These are phyloP conservation scores for Oopsacas minuta DNA, from an alignment of 37 sponge, comb jelly and placozoan genomes.

Conservation along the genomic window DNA sequence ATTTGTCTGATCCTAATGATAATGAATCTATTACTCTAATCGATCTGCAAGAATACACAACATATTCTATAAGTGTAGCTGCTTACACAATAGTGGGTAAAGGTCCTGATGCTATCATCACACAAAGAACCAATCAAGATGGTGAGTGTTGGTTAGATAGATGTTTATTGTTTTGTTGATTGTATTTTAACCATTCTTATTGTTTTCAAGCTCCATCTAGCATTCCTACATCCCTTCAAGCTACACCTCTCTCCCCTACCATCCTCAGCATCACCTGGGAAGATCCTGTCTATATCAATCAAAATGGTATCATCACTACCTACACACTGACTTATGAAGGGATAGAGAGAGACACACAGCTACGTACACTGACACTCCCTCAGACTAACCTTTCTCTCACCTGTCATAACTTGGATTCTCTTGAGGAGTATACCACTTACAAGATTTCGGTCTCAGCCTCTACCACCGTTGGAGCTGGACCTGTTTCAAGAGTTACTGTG, in stretches of 20 bases:
- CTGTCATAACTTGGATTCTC: conserved; percentile 11
- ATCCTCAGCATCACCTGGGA: not conserved
- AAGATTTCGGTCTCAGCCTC: not conserved
- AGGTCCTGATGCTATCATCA: conserved; percentile 1
- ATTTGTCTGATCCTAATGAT: not conserved
- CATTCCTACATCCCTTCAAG: not conserved
- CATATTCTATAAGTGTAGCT: not conserved
- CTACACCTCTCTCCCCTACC: conserved; percentile 4
- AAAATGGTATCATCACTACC: not conserved
- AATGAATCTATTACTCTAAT: not conserved
- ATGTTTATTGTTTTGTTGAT: too few relatives aligned
- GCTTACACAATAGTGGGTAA: not conserved
- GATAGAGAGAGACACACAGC: not conserved
- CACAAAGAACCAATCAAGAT: conserved; percentile 8
- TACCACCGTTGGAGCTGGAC: conserved; percentile 2
- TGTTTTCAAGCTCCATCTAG: conserved; percentile 11
- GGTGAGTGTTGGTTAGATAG: too few relatives aligned
- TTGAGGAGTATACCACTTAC: conserved; percentile 10
- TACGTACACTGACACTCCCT: conserved; percentile 4
- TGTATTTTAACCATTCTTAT: too few relatives aligned
- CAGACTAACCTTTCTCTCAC: not conserved
- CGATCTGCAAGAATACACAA: not conserved
- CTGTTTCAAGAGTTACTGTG: not conserved
- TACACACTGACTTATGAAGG: conserved; percentile 3
- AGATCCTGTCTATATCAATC: not conserved